Evolutionary conservation across 2,113 vertebrate genomes (phyloP).

Genomic region (human): GRCh38 chr14:102629001-102629500

Average conservation of each 20-base stretch:
- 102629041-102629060: too few species aligned
- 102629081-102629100: accelerated
- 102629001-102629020: too few species aligned
- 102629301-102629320: neutral
- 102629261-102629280: neutral
- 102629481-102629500: neutral
- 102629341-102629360: neutral
- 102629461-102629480: neutral
- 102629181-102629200: neutral
- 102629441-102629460: accelerated
- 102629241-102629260: neutral
- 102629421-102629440: neutral
- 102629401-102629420: neutral
- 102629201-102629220: neutral
- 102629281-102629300: neutral
- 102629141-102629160: neutral
- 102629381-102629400: neutral
- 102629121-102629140: neutral
- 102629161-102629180: neutral
- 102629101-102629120: neutral
- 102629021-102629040: too few species aligned
- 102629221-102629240: neutral
- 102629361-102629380: neutral
- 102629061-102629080: neutral
- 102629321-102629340: neutral